Percentiles rank a stretch among this genome's conserved stretches.
Evolutionary conservation across 1,140 invertebrate genomes (phyloP).

Genomic region (Drosophila lowei): DNA sequence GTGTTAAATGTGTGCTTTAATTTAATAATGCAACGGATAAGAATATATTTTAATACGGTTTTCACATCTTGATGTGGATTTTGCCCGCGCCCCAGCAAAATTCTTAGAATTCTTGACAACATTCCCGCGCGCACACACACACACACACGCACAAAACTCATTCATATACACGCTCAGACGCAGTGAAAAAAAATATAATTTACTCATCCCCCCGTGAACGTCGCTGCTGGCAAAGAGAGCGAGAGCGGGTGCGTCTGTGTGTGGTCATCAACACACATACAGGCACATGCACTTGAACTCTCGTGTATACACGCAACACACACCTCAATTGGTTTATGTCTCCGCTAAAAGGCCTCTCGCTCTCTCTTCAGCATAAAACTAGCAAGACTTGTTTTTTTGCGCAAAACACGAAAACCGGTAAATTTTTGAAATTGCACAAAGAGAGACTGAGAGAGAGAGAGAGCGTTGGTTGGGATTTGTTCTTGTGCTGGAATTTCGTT

Average conservation of each 20-base stretch:
- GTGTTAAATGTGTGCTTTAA: slow-evolving; percentile 18
- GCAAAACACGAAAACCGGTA: slow-evolving; percentile 76
- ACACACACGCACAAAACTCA: slow-evolving; percentile 2
- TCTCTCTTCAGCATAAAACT: slow-evolving; percentile 57
- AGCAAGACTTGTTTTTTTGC: slow-evolving; percentile 75
- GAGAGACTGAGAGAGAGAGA: slow-evolving; percentile 14
- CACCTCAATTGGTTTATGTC: slow-evolving; percentile 72
- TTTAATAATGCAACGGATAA: slow-evolving; percentile 9
- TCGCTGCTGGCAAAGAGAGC: slow-evolving; percentile 47
- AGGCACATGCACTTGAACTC: slow-evolving; percentile 58
- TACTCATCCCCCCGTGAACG: slow-evolving; percentile 37
- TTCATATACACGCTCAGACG: slow-evolving; percentile 22
- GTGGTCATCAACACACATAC: slow-evolving; percentile 18
- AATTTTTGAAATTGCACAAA: slow-evolving; percentile 54
- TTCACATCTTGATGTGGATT: slow-evolving; percentile 5
- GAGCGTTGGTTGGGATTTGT: slow-evolving; percentile 18
- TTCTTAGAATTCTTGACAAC: slow-evolving; percentile 80
- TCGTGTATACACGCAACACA: slow-evolving; percentile 63
- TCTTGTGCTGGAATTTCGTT: slow-evolving; percentile 51
- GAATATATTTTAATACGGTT: slow-evolving; percentile 7
- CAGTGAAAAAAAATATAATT: slow-evolving; percentile 45
- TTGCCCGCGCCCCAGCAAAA: slow-evolving; percentile 54
- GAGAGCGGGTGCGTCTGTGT: slow-evolving; percentile 21
- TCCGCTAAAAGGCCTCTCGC: slow-evolving; percentile 45
- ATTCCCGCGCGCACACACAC: slow-evolving; percentile 72